Evolutionary conservation across 1,140 invertebrate species (phyloP).

Genomic region (Brachionus rotundiformis): DNA sequence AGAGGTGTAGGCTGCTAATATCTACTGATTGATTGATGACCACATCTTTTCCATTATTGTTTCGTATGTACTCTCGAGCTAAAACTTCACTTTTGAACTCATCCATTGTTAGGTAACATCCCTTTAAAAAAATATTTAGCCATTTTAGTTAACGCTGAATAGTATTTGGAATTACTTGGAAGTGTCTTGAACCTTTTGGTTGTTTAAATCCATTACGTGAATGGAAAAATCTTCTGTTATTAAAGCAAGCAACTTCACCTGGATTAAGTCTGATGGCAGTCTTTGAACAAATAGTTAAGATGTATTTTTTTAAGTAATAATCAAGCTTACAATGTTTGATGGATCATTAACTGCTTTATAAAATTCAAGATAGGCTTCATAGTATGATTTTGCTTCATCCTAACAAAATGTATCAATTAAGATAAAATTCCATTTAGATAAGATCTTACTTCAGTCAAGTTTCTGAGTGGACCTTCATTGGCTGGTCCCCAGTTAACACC

Average conservation of each 20-base stretch:
- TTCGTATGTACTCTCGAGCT: not conserved
- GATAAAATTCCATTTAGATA: too few relatives aligned
- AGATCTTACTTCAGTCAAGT: slow-evolving; percentile 54
- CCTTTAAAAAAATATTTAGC: slow-evolving; percentile 55
- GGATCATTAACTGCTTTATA: slow-evolving; percentile 55
- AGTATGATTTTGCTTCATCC: slow-evolving; percentile 58
- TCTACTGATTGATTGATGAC: slow-evolving; percentile 6
- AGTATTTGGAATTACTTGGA: slow-evolving; percentile 52
- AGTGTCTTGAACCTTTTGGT: slow-evolving; percentile 57
- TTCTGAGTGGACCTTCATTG: slow-evolving; percentile 58
- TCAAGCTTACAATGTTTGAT: slow-evolving; percentile 54
- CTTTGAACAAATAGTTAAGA: slow-evolving; percentile 52
- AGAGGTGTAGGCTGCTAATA: not conserved
- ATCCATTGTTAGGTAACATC: slow-evolving; percentile 61
- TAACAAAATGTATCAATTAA: slow-evolving; percentile 47
- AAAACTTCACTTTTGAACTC: slow-evolving; percentile 58
- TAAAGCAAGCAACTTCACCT: slow-evolving; percentile 59
- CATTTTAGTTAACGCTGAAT: too few relatives aligned
- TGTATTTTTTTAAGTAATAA: not conserved
- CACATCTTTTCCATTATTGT: not conserved
- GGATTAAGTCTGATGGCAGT: slow-evolving; percentile 55
- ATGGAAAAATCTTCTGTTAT: slow-evolving; percentile 60
- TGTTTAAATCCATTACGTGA: slow-evolving; percentile 56
- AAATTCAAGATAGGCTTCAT: slow-evolving; percentile 58
- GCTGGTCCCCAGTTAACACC: slow-evolving; percentile 59